These are phyloP conservation scores for Eilema depressum DNA, from an alignment of 2,888 invertebrate species.

Conservation along the genomic window DNA sequence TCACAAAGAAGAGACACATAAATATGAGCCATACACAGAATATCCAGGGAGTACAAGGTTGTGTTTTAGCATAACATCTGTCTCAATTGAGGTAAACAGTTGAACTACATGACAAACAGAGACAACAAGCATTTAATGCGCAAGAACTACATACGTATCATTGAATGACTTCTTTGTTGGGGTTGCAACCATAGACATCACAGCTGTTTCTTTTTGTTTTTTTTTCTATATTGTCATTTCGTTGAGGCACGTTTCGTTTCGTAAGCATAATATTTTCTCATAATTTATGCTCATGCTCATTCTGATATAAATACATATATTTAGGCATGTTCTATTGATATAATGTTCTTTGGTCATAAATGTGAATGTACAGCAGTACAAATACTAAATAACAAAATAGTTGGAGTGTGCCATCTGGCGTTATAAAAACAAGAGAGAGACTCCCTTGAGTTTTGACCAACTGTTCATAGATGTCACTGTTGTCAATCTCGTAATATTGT, in stretches of 20 bases:
- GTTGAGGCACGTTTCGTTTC: background rate
- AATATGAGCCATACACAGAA: constrained; percentile 2
- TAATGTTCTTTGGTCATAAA: background rate
- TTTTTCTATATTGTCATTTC: constrained; percentile 4
- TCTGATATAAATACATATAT: too few relatives aligned
- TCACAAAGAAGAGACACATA: constrained; percentile 29
- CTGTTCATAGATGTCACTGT: background rate
- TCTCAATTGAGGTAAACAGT: background rate
- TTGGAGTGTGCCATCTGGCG: background rate
- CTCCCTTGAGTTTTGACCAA: background rate
- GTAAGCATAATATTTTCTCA: background rate
- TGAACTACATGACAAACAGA: constrained; percentile 30
- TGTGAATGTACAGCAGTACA: background rate
- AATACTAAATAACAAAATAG: background rate
- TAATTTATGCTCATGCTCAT: background rate
- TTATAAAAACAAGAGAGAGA: background rate
- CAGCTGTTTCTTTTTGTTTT: background rate
- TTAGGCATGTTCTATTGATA: too few relatives aligned
- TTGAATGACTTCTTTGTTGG: background rate
- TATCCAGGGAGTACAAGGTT: background rate
- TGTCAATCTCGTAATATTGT: background rate
- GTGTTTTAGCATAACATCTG: constrained; percentile 14
- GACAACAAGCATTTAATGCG: constrained; percentile 30
- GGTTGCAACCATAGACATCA: background rate
- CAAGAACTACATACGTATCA: background rate